Evolutionary conservation across 30 jellyfish, hydroid and myxozoan species (phyloP), one percentile per base, ranked within the genome.

Genomic region (Turritopsis rubra): DNA sequence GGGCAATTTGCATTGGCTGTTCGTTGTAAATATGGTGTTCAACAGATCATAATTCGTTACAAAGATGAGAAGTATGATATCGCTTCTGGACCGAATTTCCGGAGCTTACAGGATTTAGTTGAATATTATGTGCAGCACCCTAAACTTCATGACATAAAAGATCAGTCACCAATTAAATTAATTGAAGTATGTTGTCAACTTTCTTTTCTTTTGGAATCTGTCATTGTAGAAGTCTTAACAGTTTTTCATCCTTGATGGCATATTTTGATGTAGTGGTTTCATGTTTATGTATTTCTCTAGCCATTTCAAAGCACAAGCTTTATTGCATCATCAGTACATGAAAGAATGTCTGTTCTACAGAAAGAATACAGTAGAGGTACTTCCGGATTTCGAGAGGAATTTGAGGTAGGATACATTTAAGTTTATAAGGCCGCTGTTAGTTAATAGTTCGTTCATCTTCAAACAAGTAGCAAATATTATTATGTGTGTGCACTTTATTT

Each of bases 241-340:
- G 13, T 41, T 41, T 41, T 41, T 41, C 13, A 3, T 41, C 60
- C 5, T 13, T 41, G 60, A 41, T 13, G 13, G 13, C 60, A 41
- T n/a, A 13, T 41, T 41, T 41, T 41, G 13, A 41, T 5, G 60
- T 13, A 41, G 60, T n/a, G n/a, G 19, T 9, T n/a, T n/a, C 77
- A 9, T 68, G 9, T 68, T 68, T 1, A 75, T 75, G 60, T 75
- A 16, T 21, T 71, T 65, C 74, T 53, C 16, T 72, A 92, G 98
- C 98, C 98, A 72, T 92, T 84, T 79, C 93, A 92, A 83, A 92
- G 98, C 85, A 88, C 98, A 54, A 92, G 98, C 85, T 92, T 92
- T 72, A 22, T 83, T n/a, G 98, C 96, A 52, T 78, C 96, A 73
- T 80, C 93, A 30, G 87, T 92, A 25, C 83, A 78, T 1, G 96